These are phyloP conservation scores for Micrasema longulum DNA, from an alignment of 1,140 invertebrate genomes.

Conservation along the genomic window DNA sequence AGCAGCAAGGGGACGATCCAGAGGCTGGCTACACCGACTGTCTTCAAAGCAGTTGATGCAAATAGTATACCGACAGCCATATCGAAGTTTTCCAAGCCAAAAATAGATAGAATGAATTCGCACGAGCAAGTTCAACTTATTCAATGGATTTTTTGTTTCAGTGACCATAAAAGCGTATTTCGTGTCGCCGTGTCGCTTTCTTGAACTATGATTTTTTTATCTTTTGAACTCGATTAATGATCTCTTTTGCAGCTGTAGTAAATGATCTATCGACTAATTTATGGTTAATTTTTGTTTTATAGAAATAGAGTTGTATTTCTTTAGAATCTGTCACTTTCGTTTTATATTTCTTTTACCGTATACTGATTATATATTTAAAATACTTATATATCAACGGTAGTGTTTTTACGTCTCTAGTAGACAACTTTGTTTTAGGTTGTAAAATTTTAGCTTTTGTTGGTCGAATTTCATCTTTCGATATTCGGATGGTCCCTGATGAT, in stretches of 20 bases:
- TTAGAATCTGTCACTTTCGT: not conserved
- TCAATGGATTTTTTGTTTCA: too few relatives aligned
- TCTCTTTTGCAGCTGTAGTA: too few relatives aligned
- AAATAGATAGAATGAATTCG: too few relatives aligned
- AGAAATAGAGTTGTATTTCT: too few relatives aligned
- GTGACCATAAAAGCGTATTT: too few relatives aligned
- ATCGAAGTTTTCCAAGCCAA: too few relatives aligned
- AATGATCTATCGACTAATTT: too few relatives aligned
- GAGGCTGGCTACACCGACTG: slow-evolving; percentile 79
- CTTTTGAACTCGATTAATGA: not conserved
- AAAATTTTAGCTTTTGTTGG: not conserved
- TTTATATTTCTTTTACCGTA: not conserved
- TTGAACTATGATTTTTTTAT: slow-evolving; percentile 70
- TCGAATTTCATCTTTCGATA: not conserved
- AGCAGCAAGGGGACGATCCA: slow-evolving; percentile 87
- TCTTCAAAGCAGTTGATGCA: slow-evolving; percentile 80
- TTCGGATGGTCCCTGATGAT: slow-evolving; percentile 1
- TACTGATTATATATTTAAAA: not conserved
- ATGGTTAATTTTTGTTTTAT: too few relatives aligned
- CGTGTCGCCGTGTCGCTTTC: too few relatives aligned
- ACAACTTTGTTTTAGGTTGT: not conserved
- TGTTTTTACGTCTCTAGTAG: not conserved
- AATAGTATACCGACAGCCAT: slow-evolving; percentile 81
- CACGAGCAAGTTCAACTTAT: too few relatives aligned
- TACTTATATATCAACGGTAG: not conserved